Base-by-base conservation (phyloP, 1,140 invertebrate species). In the Heliconius hermathena region DNA sequence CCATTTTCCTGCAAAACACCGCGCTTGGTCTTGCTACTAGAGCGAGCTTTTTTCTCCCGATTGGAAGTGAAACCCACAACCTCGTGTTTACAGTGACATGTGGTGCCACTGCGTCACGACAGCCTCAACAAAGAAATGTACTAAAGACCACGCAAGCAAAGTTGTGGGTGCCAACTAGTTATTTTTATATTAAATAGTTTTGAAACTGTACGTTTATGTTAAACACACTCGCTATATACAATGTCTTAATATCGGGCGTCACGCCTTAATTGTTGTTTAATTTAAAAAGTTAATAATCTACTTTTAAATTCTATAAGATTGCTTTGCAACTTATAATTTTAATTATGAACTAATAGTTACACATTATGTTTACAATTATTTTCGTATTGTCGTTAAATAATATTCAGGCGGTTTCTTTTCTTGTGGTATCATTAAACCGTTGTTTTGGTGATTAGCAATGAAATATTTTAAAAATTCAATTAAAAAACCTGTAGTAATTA, bases 261-360 rank as follows among this genome's bases (percentile, higher is more conserved):
- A 57, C 20, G 22, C 9, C 9, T 66, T 29, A 66, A 66, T 66
- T 66, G 22, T 66, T 66, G 5, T 66, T 66, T 66, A 26, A 66
- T 66, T 66, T 22, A 29, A 16, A 66, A 11, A 29, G 26, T 66
- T 66, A 26, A n/a, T 29, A 66, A 66, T 66, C 9, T 66, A 60
- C n/a, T 29, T 66, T 66, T 29, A 66, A 66, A 3, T 66, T 26
- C 3, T 66, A 29, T 66, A 66, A 16, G 16, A 66, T 66, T 29
- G 13, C 60, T 29, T 66, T 46, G 41, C 41, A 46, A 46, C 13
- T 46, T 46, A 16, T 46, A 46, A 46, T 66, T 66, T 66, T 29
- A 66, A 66, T 66, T 26, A 66, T 66, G 22, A 29, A 66, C 60
- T 22, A 66, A 66, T 66, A 22, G 60, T 66, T 66, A 16, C 41